Conservation (phyloP, 2,888 invertebrate genomes). For the Mesoligia furuncula region DNA sequence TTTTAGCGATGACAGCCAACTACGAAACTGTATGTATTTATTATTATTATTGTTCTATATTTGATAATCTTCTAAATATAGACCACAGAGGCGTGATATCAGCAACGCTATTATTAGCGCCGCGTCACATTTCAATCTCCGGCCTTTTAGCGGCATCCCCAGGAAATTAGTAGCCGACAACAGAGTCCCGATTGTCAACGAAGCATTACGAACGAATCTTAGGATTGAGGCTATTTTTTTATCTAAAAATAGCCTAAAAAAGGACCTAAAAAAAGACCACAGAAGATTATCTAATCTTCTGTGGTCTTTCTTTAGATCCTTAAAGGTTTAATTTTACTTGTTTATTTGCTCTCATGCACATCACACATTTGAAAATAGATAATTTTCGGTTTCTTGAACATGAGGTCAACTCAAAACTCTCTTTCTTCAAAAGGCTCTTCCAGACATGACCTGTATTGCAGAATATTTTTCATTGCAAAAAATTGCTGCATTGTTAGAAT, state of each 20-base stretch:
- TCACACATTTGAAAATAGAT: too few species aligned
- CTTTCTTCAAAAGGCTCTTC: too few species aligned
- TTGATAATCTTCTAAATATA: constrained; percentile 5
- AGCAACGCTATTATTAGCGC: constrained; percentile 28
- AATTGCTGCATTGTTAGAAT: too few species aligned
- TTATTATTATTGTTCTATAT: not conserved
- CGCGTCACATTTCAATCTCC: constrained; percentile 61
- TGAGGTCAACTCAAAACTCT: too few species aligned
- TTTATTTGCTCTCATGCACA: too few species aligned
- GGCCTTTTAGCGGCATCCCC: constrained; percentile 41
- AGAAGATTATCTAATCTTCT: not conserved
- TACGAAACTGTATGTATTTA: constrained; percentile 22
- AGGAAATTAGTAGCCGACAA: constrained; percentile 57
- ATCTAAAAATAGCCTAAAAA: too few species aligned
- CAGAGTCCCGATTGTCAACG: constrained; percentile 8
- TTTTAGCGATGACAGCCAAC: not conserved
- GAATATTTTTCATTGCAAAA: too few species aligned
- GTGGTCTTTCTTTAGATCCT: not conserved
- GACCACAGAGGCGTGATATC: constrained; percentile 6
- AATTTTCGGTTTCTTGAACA: too few species aligned
- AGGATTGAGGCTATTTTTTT: constrained; percentile 10
- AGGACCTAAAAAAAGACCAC: too few species aligned
- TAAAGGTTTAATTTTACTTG: too few species aligned
- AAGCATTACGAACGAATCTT: constrained; percentile 13
- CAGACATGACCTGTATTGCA: too few species aligned